Conservation (phyloP, 2,113 vertebrate species). For the Chloropsis cyanopogon region DNA sequence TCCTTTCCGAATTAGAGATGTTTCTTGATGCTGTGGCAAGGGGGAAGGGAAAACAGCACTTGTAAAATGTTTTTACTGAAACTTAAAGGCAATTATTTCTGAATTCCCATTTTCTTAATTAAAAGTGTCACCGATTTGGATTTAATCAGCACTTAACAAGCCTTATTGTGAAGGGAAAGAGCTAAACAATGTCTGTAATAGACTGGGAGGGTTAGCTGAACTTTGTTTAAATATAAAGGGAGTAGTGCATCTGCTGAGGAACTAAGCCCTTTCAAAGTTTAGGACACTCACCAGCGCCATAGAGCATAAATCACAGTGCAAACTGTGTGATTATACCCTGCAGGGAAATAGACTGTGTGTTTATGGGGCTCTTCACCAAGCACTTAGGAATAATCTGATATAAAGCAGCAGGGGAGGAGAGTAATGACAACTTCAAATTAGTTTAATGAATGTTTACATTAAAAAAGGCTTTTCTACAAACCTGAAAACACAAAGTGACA, state of each 20-base stretch:
- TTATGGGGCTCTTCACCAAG: slow-evolving; percentile 85
- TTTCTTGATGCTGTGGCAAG: background rate
- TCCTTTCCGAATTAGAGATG: background rate
- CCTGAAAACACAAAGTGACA: slow-evolving; percentile 78
- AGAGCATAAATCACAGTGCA: slow-evolving; percentile 80
- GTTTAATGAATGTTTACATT: slow-evolving; percentile 90
- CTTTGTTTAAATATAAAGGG: slow-evolving; percentile 71
- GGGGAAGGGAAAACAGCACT: background rate
- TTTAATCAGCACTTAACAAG: slow-evolving; percentile 50
- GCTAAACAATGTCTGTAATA: slow-evolving; percentile 53
- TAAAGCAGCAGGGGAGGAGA: slow-evolving; percentile 86
- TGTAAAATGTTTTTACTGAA: slow-evolving; percentile 1
- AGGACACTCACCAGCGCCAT: slow-evolving; percentile 76
- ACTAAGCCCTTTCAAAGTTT: slow-evolving; percentile 73
- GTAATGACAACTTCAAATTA: slow-evolving; percentile 90
- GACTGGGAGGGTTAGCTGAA: slow-evolving; percentile 46
- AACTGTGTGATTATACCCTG: slow-evolving; percentile 87
- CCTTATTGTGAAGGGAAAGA: slow-evolving; percentile 42
- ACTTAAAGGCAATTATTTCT: slow-evolving; percentile 10
- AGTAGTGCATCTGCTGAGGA: slow-evolving; percentile 64
- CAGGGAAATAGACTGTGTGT: slow-evolving; percentile 85
- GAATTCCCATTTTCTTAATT: slow-evolving; percentile 60
- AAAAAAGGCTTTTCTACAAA: slow-evolving; percentile 79
- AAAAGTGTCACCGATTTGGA: slow-evolving; percentile 65
- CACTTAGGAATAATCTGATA: slow-evolving; percentile 89